Base-by-base conservation (phyloP, 1,140 invertebrate species). In the Cherax destructor region DNA sequence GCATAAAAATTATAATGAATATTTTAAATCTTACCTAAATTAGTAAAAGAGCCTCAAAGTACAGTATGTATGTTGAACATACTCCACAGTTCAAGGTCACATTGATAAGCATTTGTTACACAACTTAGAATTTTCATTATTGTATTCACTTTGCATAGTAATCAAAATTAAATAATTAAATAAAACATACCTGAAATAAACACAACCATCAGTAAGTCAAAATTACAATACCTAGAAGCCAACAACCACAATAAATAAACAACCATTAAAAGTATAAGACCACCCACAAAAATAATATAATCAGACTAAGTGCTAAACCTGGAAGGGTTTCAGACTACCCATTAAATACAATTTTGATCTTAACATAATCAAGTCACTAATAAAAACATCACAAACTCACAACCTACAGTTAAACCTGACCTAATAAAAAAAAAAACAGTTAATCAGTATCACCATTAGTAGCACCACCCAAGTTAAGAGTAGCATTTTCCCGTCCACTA, bases 401-500 rank as follows among this genome's bases (percentile, higher is more conserved):
- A 91, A 91, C 89, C 89, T 91, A 85, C 77, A 79, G 89, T 83
- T 81, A 77, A 52, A 69, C 49, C 83, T 69, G 69, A 69, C 76
- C 76, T 78, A 76, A 79, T 79, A 84, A 91, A 76, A 56, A 78
- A 59, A 56, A 56, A 59, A 56, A 56, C 76, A 79, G 83, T 85
- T 86, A 91, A 86, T 91, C 89, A 91, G 86, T 91, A 91, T 91
- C 89, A 91, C 89, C 89, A 85, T 91, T 91, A 78, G 89, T 91
- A 77, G 83, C 74, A 84, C 76, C 77, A 79, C 47, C 83, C 41
- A 78, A 65, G 69, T 77, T 78, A 47, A 83, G 59, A 61, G 83
- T 56, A 56, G 41, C 77, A 79, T 79, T 83, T 85, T 91, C 89
- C 83, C 89, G 81, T 18, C 89, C 89, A 50, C 83, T 79, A 41